Evolutionary conservation across 2,797 vertebrate species (phyloP).

Genomic region (Notoglanidium macrostoma): DNA sequence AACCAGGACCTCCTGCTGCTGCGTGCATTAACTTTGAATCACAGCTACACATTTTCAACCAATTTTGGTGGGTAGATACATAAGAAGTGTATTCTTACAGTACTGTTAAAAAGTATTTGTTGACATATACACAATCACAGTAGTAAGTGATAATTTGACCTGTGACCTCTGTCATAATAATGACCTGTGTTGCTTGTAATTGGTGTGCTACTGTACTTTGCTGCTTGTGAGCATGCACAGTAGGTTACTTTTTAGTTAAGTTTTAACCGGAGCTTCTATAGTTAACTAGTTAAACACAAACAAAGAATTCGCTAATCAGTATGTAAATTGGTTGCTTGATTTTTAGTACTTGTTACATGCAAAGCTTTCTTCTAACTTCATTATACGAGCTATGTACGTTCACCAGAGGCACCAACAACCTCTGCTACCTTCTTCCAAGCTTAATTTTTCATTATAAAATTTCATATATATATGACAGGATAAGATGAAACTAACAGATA

Average conservation of each 20-base stretch:
- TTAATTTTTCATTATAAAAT: not conserved
- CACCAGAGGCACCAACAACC: not conserved
- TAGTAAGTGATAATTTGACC: not conserved
- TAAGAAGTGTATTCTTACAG: not conserved
- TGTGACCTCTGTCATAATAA: no score
- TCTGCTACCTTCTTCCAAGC: not conserved
- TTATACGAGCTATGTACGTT: not conserved
- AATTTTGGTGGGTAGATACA: not conserved
- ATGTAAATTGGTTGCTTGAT: not conserved
- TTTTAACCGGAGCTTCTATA: not conserved
- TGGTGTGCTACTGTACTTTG: not conserved
- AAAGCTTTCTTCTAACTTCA: not conserved
- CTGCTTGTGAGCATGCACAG: not conserved
- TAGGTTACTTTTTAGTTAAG: not conserved
- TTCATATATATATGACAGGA: not conserved
- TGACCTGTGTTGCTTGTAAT: not conserved
- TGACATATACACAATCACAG: not conserved
- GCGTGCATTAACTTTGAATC: not conserved
- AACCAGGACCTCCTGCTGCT: not conserved
- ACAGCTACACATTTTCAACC: not conserved
- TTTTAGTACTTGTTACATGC: not conserved
- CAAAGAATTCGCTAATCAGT: not conserved
- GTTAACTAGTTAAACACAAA: not conserved
- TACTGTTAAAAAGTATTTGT: not conserved
- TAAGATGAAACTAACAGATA: not conserved